phyloP scores from a whole-genome alignment of 1,140 invertebrate species.

The Musca vetustissima region DNA sequence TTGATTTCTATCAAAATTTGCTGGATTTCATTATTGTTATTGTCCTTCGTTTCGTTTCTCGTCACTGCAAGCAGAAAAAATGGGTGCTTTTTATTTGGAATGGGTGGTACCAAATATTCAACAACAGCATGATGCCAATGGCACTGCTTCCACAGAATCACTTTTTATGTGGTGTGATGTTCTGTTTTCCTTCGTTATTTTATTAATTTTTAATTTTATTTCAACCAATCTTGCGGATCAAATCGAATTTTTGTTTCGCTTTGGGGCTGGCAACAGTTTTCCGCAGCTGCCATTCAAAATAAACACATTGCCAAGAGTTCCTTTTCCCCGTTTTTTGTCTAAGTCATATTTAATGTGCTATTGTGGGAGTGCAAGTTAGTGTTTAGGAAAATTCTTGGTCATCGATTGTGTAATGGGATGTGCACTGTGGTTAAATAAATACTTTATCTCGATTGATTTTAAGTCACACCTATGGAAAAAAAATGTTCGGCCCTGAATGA shows the following conservation, averaged over 20 bases:
- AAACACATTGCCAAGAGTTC: neutral
- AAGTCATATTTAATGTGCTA: slow-evolving; percentile 3
- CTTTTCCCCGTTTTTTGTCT: neutral
- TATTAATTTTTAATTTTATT: slow-evolving; percentile 14
- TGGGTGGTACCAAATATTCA: too few species aligned
- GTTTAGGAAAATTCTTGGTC: neutral
- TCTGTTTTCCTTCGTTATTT: slow-evolving; percentile 33
- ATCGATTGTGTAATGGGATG: neutral
- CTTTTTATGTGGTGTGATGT: neutral
- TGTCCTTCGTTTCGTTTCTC: slow-evolving; percentile 25
- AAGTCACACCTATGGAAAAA: too few species aligned
- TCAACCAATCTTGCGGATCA: slow-evolving; percentile 27
- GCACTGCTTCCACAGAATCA: too few species aligned
- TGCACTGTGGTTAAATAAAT: too few species aligned
- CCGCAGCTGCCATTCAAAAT: neutral
- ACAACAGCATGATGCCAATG: too few species aligned
- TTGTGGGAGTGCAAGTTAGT: neutral
- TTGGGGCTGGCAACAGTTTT: slow-evolving; percentile 35
- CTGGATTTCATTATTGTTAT: slow-evolving; percentile 38
- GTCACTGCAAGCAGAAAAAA: too few species aligned
- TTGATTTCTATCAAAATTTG: slow-evolving; percentile 25
- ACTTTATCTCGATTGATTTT: too few species aligned
- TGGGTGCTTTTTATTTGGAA: too few species aligned
- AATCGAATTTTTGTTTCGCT: slow-evolving; percentile 42
- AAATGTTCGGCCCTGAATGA: too few species aligned